These are phyloP conservation scores for Neopipo cinnamomea DNA, from an alignment of 2,113 vertebrate genomes.

Conservation along the genomic window DNA sequence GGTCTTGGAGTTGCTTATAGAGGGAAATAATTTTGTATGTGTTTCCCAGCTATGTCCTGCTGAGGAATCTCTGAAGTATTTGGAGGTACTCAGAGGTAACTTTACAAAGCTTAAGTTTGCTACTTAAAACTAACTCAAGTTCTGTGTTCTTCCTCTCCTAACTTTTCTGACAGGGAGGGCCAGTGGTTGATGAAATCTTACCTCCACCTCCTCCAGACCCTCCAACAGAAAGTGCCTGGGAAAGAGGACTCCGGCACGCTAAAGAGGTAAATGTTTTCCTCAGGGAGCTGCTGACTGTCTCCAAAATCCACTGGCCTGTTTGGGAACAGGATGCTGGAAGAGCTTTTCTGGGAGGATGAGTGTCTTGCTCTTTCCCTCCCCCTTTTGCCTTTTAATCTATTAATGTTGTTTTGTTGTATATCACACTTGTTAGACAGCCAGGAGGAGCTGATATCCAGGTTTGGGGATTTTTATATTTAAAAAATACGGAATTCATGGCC, in stretches of 20 bases:
- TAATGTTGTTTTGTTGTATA: accelerated
- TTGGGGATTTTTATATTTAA: accelerated
- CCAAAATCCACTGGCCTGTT: background rate
- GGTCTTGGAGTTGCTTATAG: background rate
- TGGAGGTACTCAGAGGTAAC: background rate
- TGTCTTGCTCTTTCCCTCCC: background rate
- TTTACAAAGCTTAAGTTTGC: background rate
- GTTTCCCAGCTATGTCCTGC: background rate
- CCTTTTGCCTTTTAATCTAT: background rate
- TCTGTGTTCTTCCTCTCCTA: background rate
- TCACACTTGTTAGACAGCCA: background rate
- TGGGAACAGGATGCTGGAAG: background rate
- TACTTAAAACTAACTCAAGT: background rate
- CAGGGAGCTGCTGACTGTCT: background rate
- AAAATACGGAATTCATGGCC: background rate
- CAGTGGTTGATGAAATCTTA: slow-evolving; percentile 90
- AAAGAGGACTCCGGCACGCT: slow-evolving; percentile 92
- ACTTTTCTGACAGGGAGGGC: slow-evolving; percentile 76
- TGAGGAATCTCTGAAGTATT: background rate
- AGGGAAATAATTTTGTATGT: background rate
- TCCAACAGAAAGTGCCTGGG: slow-evolving; percentile 97
- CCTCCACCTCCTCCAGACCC: slow-evolving; percentile 93
- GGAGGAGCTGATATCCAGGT: background rate
- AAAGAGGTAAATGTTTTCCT: slow-evolving; percentile 84
- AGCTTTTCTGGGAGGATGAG: background rate